Evolutionary conservation across 2,888 invertebrate genomes (phyloP).

Genomic region (Drosophila algonquin): DNA sequence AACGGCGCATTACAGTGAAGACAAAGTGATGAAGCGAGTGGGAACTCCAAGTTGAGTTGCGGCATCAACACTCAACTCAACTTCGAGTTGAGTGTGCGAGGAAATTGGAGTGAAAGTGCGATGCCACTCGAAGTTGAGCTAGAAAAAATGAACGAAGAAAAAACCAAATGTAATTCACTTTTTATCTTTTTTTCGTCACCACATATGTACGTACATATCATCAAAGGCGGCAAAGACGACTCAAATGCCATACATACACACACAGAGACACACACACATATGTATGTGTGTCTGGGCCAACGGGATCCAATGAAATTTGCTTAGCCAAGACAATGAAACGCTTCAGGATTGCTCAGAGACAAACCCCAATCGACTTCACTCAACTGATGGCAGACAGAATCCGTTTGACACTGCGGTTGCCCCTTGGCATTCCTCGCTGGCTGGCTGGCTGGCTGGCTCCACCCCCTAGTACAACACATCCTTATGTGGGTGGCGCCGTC

Average conservation of each 20-base stretch:
- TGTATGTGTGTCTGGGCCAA: conserved; percentile 11
- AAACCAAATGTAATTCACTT: neutral
- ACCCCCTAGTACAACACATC: conserved; percentile 3
- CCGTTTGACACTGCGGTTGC: conserved; percentile 9
- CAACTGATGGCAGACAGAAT: conserved; percentile 21
- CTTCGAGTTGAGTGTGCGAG: neutral
- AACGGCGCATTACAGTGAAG: conserved; percentile 44
- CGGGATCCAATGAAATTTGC: conserved; percentile 40
- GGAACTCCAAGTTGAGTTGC: neutral
- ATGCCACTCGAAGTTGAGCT: neutral
- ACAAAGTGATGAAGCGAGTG: conserved; percentile 20
- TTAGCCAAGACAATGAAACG: conserved; percentile 31
- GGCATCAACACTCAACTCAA: neutral
- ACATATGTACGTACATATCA: neutral
- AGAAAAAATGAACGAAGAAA: neutral
- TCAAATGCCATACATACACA: conserved; percentile 19
- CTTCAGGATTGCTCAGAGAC: conserved; percentile 6
- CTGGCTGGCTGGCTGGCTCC: conserved; percentile 2
- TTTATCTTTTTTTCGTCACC: neutral
- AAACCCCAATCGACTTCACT: conserved; percentile 2
- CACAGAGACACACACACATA: neutral
- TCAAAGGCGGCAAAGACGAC: conserved; percentile 27
- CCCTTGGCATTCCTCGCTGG: conserved; percentile 4
- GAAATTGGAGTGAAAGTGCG: conserved; percentile 10
- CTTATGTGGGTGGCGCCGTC: neutral